Conservation (phyloP, 2,113 vertebrate species). For the Aegithalos caudatus region DNA sequence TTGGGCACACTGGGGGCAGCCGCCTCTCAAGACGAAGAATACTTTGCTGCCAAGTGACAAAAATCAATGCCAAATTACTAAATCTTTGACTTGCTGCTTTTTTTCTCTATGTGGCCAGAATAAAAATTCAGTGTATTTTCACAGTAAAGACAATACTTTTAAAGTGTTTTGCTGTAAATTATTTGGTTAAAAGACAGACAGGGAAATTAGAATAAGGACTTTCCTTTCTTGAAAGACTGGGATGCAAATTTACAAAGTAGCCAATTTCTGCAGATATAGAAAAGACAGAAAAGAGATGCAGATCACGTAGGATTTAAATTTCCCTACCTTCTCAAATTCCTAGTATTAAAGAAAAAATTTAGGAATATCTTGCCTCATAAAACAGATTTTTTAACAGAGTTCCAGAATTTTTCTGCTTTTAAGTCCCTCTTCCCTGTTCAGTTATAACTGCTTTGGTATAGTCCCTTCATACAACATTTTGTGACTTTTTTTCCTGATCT, state of each 20-base stretch:
- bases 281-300: neutral
- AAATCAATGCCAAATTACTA: slow-evolving; percentile 1
- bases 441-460: neutral
- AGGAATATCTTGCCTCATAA: neutral
- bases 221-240: neutral
- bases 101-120: neutral
- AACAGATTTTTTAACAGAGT: neutral
- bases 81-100: neutral
- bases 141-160: neutral
- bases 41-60: slow-evolving; percentile 17
- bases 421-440: neutral
- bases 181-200: neutral
- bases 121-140: neutral
- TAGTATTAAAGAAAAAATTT: neutral
- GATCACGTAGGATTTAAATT: neutral
- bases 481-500: neutral
- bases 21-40: neutral
- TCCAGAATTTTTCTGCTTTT: neutral
- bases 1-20: neutral
- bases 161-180: neutral
- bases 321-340: neutral
- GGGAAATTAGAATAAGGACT: neutral
- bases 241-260: neutral
- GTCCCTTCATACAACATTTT: neutral
- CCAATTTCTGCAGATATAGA: neutral